Percentiles rank a stretch among this genome's conserved stretches.
These are phyloP conservation scores for Porites evermanni DNA, from an alignment of 92 coral and sea anemone genomes.

Conservation along the genomic window DNA sequence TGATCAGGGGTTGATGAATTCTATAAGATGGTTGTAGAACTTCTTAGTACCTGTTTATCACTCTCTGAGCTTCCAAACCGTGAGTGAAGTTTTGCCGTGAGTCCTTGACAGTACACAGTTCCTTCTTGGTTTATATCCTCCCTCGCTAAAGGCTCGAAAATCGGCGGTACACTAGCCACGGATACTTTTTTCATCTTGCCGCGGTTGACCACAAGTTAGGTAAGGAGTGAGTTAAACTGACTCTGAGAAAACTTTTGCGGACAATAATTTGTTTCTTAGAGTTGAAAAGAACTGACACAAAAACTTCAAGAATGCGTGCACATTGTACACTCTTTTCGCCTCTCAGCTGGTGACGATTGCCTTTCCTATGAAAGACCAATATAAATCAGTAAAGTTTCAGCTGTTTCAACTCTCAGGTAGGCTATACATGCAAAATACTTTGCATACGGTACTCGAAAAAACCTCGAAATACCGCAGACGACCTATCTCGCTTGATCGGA, in stretches of 20 bases:
- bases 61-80: conserved; percentile 8
- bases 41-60: conserved; percentile 12
- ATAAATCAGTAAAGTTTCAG: not conserved
- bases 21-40: not conserved
- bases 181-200: conserved; percentile 24
- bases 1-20: too few species aligned
- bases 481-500: not conserved
- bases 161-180: conserved; percentile 15
- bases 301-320: not conserved
- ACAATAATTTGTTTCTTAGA: not conserved
- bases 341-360: conserved; percentile 7
- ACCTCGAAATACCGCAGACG: not conserved
- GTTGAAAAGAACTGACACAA: not conserved
- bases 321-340: not conserved
- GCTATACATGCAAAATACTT: not conserved
- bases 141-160: not conserved
- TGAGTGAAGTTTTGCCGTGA: conserved; percentile 38
- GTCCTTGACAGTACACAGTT: not conserved
- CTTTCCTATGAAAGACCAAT: not conserved
- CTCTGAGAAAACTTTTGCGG: not conserved
- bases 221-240: not conserved
- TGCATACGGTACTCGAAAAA: not conserved
- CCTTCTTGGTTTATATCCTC: not conserved
- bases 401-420: not conserved
- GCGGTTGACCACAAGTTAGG: not conserved